Evolutionary conservation across 2,888 invertebrate species (phyloP), one percentile per base, ranked within the genome.

Genomic region (Drosophila trichaetosa): DNA sequence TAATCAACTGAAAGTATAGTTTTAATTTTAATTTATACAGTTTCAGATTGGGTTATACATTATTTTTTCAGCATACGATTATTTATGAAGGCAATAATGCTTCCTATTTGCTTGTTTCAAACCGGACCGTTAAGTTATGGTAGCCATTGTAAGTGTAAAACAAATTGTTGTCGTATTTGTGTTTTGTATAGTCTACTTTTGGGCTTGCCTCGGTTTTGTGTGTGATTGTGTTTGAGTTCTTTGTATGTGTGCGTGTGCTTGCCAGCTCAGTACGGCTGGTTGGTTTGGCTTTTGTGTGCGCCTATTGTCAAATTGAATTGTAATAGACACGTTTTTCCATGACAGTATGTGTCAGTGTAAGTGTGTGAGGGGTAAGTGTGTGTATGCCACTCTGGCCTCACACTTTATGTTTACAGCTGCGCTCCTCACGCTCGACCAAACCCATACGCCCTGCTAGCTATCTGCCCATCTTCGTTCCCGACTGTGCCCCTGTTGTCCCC

Each of bases 301-400:
- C 88, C 86, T 87, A 87, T 88, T 88, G 90, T 89, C 87, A 89
- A 88, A 88, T 88, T 88, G 87, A 88, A 88, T 88, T 88, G 87
- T 88, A 88, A 88, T 88, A 88, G 90, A 88, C 87, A 88, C 87
- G 87, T 88, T 88, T 86, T 81, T 77, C 73, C 82, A 67, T 52
- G 56, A 67, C 69, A 38, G 42, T 75, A 51, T 60, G 49, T 64
- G 27, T 59, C 33, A 46, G 48, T 64, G 48, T 36, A 18, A 58
- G 18, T 64, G 65, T 69, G 46, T 68, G 46, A 16, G 46, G 24
- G 24, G 46, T 16, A 24, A 24, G 34, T 60, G 57, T 58, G 54
- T 48, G 21, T 67, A 51, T 46, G 69, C 46, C 75, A 63, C 76
- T 80, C 70, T 69, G 74, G 59, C 71, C 73, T 81, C 86, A 81